Base-by-base conservation (phyloP, 2,113 vertebrate genomes). In the Erpornis zantholeuca region DNA sequence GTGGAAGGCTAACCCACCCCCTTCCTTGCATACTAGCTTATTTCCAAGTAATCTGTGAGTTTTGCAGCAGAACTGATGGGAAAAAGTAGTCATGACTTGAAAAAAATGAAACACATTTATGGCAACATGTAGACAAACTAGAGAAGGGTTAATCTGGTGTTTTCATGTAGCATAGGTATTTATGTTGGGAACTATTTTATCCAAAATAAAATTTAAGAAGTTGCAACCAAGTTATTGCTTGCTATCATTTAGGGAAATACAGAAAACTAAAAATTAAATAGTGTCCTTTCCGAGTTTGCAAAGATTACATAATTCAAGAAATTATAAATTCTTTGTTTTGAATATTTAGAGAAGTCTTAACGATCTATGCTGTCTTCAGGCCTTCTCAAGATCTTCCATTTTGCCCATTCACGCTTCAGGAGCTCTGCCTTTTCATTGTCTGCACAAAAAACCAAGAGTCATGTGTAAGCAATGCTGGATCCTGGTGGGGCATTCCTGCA, bases 361-460 rank as follows among this genome's bases (percentile, higher is more conserved):
- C n/a, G 69, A 84, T 44, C 40, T 38, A 27, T 64, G 25, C 44
- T 64, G 20, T 42, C 40, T 84, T 27, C 12, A 31, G 2, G 27
- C 23, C 49, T 77, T 76, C 80, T 52, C 13, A 57, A 35, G 53
- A 68, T 24, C 53, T 86, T 82, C 53, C 15, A 3, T 54, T 80
- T 91, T 72, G 7, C 38, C 47, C 1, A 0, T 45, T 71, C 11
- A 7, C 0, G 0, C 47, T 63, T 75, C 24, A 49, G 38, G 63
- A 80, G 1, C 25, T 94, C 53, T 50, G 24, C 11, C 6, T 80
- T 75, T 57, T 12, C 20, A 27, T 38, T 25, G 5, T 28, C 70
- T 65, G 42, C 50, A 8, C 11, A 44, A 56, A 65, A 69, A 56
- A 15, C 1, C 3, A 36, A 27, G 18, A 66, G 44, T 22, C 33